Evolutionary conservation across 2,113 vertebrate genomes (phyloP), one percentile per base, ranked within the genome.

Genomic region (Lophius piscatorius): DNA sequence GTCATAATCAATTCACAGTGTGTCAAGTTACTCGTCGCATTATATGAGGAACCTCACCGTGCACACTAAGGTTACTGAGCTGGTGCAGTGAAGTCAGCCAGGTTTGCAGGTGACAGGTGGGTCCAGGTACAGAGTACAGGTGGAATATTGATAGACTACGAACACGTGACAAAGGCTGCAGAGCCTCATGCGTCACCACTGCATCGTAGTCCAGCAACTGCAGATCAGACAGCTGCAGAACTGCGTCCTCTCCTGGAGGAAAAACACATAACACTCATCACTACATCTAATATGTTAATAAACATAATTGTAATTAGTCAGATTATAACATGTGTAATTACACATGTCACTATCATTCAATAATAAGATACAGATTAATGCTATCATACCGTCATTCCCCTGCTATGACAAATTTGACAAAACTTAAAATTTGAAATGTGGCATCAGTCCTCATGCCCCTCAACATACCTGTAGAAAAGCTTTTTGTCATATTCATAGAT

Each of bases 101-200:
- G 0, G 82, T 85, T 1, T 20, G 44, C 47, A 85, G 63, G 76
- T 85, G 82, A 60, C 82, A 85, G 16, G 33, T 69, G 29, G 82
- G 76, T 23, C 82, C 82, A 21, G 79, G 79, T 5, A 85, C 82
- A 0, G 82, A 82, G 66, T 85, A 82, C 52, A 82, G 60, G 60
- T 85, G 82, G 31, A 56, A 70, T 11, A 85, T 1, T 4, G 79
- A 77, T 56, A 85, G 41, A 23, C 38, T 69, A 2, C 1, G 59
- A 7, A 85, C 70, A 22, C 5, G 3, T 49, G 66, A 48, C 70
- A 85, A 28, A 35, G 78, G 66, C 22, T 46, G 60, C 51, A 85
- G 55, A 0, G 42, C 60, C n/a, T 78, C 70, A 13, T 17, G 52
- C 1, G 74, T 73, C 12, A 85, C 79, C 17, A 26, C 6, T 0